Conservation (phyloP, 2,888 invertebrate genomes). For the Teleiodes luculella region DNA sequence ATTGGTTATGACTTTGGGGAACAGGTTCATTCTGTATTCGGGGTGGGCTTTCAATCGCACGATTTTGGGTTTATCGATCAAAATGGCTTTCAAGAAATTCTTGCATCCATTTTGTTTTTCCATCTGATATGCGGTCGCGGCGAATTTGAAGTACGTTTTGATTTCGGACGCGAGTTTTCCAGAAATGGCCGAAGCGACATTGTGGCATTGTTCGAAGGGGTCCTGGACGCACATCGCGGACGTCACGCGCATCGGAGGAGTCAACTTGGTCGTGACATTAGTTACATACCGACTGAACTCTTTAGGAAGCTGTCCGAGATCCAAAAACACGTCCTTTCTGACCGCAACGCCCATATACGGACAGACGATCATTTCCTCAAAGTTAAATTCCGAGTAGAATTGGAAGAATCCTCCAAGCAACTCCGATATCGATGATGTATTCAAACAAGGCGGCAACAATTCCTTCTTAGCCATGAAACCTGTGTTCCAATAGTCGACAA, state of each 20-base stretch:
- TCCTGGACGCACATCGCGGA: slow-evolving; percentile 81
- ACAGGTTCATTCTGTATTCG: slow-evolving; percentile 42
- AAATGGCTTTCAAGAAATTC: slow-evolving; percentile 41
- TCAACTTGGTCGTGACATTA: slow-evolving; percentile 37
- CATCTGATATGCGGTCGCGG: slow-evolving; percentile 42
- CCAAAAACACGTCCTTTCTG: slow-evolving; percentile 54
- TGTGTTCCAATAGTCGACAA: slow-evolving; percentile 80
- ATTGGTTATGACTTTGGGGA: slow-evolving; percentile 34
- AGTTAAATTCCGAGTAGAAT: slow-evolving; percentile 82
- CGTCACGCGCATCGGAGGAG: slow-evolving; percentile 47
- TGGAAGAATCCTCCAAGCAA: slow-evolving; percentile 83
- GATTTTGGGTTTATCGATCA: slow-evolving; percentile 46
- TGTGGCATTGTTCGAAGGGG: slow-evolving; percentile 81
- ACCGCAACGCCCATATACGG: slow-evolving; percentile 80
- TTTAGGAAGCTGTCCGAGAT: slow-evolving; percentile 35
- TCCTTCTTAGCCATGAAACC: slow-evolving; percentile 63
- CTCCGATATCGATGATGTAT: slow-evolving; percentile 59
- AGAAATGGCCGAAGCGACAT: slow-evolving; percentile 65
- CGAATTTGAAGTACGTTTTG: slow-evolving; percentile 43
- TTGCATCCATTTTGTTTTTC: slow-evolving; percentile 34
- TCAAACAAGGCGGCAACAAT: slow-evolving; percentile 36
- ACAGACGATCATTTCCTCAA: slow-evolving; percentile 77
- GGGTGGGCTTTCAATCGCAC: slow-evolving; percentile 28
- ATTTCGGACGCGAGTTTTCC: slow-evolving; percentile 40
- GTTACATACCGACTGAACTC: slow-evolving; percentile 65